Evolutionary conservation across 2,888 invertebrate genomes (phyloP).

Genomic region (Itoplectis maculator): DNA sequence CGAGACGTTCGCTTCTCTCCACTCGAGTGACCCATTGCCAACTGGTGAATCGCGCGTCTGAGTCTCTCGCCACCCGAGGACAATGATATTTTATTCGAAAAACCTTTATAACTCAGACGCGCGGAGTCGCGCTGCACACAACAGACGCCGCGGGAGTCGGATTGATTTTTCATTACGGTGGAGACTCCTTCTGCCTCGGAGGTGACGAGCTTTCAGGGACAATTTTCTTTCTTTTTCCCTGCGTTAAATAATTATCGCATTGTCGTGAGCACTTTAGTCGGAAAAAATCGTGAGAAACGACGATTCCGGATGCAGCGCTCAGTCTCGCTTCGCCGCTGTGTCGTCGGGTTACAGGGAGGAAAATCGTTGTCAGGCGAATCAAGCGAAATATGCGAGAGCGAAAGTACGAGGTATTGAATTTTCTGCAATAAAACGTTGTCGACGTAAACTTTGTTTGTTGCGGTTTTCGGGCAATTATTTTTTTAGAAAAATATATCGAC

Average conservation of each 20-base stretch:
- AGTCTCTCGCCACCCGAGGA: constrained; percentile 43
- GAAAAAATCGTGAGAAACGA: background rate
- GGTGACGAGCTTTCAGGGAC: constrained; percentile 6
- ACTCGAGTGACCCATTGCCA: constrained; percentile 61
- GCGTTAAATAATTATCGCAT: background rate
- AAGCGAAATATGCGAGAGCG: no score
- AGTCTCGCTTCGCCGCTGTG: background rate
- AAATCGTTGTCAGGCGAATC: no score
- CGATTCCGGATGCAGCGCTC: background rate
- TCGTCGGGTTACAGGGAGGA: background rate
- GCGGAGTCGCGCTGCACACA: background rate
- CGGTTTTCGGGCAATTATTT: no score
- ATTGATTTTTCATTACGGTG: background rate
- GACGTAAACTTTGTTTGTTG: no score
- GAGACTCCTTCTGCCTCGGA: background rate
- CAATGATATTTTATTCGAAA: constrained; percentile 61
- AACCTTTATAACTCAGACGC: constrained; percentile 1
- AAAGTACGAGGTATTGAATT: no score
- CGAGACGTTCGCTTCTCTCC: constrained; percentile 44
- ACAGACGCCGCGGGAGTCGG: background rate
- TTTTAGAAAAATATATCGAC: no score
- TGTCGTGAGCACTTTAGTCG: background rate
- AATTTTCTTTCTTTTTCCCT: background rate
- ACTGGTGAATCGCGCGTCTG: constrained; percentile 42
- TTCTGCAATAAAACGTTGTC: no score